Evolutionary conservation across 2,888 invertebrate species (phyloP).

Genomic region (Anoplius nigerrimus): DNA sequence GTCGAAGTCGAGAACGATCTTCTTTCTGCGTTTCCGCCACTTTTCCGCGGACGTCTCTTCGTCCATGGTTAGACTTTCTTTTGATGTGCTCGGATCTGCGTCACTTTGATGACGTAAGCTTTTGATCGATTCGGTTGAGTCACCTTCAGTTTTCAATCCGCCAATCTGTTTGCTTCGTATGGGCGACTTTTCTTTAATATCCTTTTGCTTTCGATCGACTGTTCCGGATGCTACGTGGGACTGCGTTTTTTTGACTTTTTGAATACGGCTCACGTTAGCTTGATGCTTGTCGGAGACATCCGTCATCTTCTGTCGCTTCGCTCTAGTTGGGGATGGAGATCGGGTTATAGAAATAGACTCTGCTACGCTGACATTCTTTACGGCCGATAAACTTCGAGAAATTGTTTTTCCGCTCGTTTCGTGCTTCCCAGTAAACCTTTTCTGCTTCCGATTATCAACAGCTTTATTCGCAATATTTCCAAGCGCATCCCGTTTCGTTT

Average conservation of each 20-base stretch:
- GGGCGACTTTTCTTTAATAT: not conserved
- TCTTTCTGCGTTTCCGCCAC: conserved; percentile 36
- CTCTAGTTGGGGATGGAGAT: conserved; percentile 50
- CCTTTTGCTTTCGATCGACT: not conserved
- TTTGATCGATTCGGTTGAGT: not conserved
- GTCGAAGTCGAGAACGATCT: conserved; percentile 61
- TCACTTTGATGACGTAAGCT: not conserved
- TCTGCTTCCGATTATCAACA: conserved; percentile 7
- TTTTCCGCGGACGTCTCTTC: conserved; percentile 9
- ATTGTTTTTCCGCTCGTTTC: not conserved
- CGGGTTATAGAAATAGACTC: conserved; percentile 16
- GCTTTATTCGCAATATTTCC: conserved; percentile 10
- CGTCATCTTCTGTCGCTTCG: conserved; percentile 29
- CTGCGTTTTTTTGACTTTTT: not conserved
- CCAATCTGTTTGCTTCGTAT: not conserved
- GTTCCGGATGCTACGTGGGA: not conserved
- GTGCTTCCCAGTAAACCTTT: conserved; percentile 3
- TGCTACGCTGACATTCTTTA: not conserved
- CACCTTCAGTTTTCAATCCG: not conserved
- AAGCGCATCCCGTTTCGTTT: conserved; percentile 14
- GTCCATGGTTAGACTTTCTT: not conserved
- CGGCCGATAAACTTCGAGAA: not conserved
- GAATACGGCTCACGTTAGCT: not conserved
- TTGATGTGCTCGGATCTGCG: not conserved
- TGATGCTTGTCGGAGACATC: conserved; percentile 29